These are phyloP conservation scores for Callyntrura sp. DNA, from an alignment of 2,888 invertebrate genomes.

Conservation along the genomic window DNA sequence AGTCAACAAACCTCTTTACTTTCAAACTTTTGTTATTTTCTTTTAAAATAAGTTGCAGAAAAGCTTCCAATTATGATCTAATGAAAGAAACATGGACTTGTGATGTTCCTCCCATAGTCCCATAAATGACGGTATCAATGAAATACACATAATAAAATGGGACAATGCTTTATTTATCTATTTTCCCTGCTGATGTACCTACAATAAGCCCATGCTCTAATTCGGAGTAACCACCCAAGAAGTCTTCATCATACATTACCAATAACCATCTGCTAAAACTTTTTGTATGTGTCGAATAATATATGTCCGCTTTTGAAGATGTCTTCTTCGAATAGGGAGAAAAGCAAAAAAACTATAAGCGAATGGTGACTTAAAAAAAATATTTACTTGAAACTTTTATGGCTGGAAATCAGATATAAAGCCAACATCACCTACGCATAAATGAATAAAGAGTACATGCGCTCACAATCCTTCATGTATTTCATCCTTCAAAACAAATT, in stretches of 20 bases:
- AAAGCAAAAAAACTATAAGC: background rate
- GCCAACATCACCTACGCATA: conserved; percentile 40
- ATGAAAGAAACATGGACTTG: background rate
- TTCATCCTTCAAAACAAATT: too few relatives aligned
- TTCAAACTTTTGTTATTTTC: background rate
- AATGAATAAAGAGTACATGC: conserved; percentile 25
- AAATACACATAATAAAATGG: too few relatives aligned
- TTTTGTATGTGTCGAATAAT: too few relatives aligned
- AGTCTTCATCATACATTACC: too few relatives aligned
- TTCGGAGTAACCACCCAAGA: background rate
- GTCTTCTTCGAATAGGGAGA: background rate
- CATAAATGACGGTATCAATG: too few relatives aligned
- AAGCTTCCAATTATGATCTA: background rate
- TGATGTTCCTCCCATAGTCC: background rate
- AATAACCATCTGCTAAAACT: too few relatives aligned
- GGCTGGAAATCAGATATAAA: too few relatives aligned
- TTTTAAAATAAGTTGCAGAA: background rate
- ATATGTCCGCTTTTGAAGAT: too few relatives aligned
- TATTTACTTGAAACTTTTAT: background rate
- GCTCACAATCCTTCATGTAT: too few relatives aligned
- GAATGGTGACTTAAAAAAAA: background rate
- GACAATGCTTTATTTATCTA: background rate
- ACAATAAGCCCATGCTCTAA: background rate
- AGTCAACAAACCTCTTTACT: background rate
- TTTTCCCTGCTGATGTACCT: background rate